Evolutionary conservation across 2,888 invertebrate genomes (phyloP).

Genomic region (Pseudococcus viburni): DNA sequence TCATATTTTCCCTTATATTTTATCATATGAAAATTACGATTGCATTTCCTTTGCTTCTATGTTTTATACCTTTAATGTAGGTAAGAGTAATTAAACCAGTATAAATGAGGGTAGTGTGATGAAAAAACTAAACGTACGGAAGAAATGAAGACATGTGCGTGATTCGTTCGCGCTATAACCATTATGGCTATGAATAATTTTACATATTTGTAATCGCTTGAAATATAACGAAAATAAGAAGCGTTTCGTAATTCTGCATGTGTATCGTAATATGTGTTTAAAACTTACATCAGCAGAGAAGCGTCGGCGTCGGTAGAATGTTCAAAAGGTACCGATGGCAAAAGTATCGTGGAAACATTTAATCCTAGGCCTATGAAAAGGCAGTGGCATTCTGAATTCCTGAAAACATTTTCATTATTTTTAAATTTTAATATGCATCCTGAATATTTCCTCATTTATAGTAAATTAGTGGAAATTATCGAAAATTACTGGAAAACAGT

Average conservation of each 20-base stretch:
- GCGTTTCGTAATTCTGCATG: background rate
- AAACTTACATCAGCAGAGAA: background rate
- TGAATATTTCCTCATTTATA: too few species aligned
- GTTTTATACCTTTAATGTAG: background rate
- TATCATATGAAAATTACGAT: constrained; percentile 26
- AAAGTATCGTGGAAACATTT: too few species aligned
- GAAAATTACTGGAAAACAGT: too few species aligned
- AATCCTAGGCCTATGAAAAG: too few species aligned
- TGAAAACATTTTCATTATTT: too few species aligned
- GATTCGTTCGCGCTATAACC: constrained; percentile 8
- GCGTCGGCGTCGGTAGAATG: too few species aligned
- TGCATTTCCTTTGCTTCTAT: constrained; percentile 26
- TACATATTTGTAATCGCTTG: constrained; percentile 15
- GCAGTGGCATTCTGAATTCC: too few species aligned
- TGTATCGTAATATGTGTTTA: background rate
- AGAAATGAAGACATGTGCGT: constrained; percentile 51
- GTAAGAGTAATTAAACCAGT: background rate
- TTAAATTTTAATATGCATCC: too few species aligned
- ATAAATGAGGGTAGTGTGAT: constrained; percentile 4
- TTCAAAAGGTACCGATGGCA: too few species aligned
- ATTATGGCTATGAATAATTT: constrained; percentile 20
- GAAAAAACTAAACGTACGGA: constrained; percentile 25
- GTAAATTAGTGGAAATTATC: too few species aligned
- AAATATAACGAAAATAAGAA: constrained; percentile 13
- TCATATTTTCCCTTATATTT: constrained; percentile 38